Conservation (phyloP, 2,797 vertebrate species). For the Halcyon smyrnensis region DNA sequence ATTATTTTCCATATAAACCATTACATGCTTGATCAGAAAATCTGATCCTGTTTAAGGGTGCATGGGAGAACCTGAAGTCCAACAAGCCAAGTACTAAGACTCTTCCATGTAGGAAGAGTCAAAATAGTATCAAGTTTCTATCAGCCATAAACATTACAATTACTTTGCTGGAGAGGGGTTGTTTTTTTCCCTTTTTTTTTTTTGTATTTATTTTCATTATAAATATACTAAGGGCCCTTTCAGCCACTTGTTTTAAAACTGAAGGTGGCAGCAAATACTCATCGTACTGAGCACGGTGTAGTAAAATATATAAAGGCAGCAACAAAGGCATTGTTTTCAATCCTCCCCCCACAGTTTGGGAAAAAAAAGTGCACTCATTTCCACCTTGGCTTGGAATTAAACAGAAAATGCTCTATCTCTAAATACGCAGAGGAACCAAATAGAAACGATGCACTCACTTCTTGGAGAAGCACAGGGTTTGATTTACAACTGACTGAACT, state of each 20-base stretch:
- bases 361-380: not conserved
- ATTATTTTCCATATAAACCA: not conserved
- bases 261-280: conserved; percentile 64
- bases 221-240: not conserved
- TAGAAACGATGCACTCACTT: not conserved
- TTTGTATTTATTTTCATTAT: not conserved
- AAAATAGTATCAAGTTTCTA: not conserved
- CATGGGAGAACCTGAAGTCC: not conserved
- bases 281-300: not conserved
- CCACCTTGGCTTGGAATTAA: not conserved
- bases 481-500: not conserved
- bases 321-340: not conserved
- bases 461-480: not conserved
- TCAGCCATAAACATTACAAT: not conserved
- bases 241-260: conserved; percentile 1
- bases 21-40: not conserved
- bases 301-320: not conserved
- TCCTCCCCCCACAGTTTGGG: not conserved
- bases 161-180: not conserved
- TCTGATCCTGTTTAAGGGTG: not conserved
- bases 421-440: not conserved
- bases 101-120: not conserved
- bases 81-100: not conserved
- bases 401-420: not conserved
- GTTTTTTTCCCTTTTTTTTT: not conserved